Evolutionary conservation across 1,140 invertebrate genomes (phyloP), one percentile per base, ranked within the genome.

Genomic region (Drosophila gunungcola): DNA sequence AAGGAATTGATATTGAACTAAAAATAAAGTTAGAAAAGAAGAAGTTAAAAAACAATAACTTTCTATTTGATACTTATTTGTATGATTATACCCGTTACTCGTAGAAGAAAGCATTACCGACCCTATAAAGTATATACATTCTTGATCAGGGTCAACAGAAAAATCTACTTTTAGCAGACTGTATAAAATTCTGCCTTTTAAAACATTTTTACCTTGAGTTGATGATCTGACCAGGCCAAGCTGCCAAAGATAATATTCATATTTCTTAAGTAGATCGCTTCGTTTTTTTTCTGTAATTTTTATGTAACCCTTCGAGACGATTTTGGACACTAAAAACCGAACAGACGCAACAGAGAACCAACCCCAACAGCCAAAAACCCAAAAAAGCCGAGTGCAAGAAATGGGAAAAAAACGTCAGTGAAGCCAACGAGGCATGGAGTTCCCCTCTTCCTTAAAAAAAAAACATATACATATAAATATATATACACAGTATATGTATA

Each of bases 381-480:
- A 34, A 7, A 39, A 67, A 36, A 54, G 29, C 12, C 13, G 51
- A 73, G 21, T 62, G 36, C 38, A 58, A 32, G 13, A 70, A 70
- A 58, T 49, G 21, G 21, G 16, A 46, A 62, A 72, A 53, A 69
- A 68, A 68, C 41, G 65, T 46, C 41, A 55, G 64, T 36, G n/a
- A 29, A 74, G 58, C 42, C 73, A 76, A 75, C 73, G 73, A 76
- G 73, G n/a, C 72, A 76, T 76, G 73, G 72, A 53, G 72, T 65
- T 75, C 53, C 73, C 73, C 49, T 75, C 39, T 75, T 67, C 46
- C 54, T 57, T 21, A 16, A 34, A 21, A 7, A 32, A 16, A 34
- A 21, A 7, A 32, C 57, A 46, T 29, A 38, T 32, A 32, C 25
- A 45, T 43, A 45, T 11, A 41, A 2, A 45, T 2, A 2, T 12